Evolutionary conservation across 2,797 vertebrate genomes (phyloP).

Genomic region (Smutsia gigantea): DNA sequence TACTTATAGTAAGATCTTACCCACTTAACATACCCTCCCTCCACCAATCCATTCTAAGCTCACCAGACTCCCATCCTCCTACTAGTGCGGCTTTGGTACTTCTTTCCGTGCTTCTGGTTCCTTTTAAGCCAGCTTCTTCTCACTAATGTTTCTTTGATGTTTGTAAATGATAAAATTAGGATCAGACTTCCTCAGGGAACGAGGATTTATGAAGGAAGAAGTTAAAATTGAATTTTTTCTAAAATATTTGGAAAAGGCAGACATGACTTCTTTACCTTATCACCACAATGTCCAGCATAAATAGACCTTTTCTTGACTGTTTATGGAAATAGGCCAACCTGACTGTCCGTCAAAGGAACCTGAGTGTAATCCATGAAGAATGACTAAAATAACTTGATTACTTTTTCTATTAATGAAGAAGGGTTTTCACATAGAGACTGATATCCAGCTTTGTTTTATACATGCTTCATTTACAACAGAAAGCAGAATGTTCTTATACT

Average conservation of each 20-base stretch:
- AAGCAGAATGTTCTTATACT: background rate
- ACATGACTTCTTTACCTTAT: background rate
- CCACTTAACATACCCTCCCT: background rate
- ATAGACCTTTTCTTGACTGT: background rate
- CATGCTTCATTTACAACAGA: background rate
- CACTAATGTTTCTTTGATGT: background rate
- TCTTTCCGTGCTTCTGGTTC: constrained; percentile 19
- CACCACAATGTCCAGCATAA: background rate
- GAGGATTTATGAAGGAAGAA: background rate
- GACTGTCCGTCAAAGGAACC: background rate
- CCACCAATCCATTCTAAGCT: background rate
- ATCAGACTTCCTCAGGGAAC: background rate
- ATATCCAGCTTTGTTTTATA: background rate
- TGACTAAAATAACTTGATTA: background rate
- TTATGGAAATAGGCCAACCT: background rate
- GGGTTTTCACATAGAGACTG: background rate
- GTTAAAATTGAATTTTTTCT: background rate
- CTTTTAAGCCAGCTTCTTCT: background rate
- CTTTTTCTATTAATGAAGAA: background rate
- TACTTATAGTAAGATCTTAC: background rate
- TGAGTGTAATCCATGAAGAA: background rate
- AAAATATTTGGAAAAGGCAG: background rate
- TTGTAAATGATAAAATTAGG: constrained; percentile 47
- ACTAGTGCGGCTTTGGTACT: background rate
- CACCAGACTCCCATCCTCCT: background rate